Evolutionary conservation across 2,797 vertebrate species (phyloP), one percentile per base, ranked within the genome.

Genomic region (Todus mexicanus): DNA sequence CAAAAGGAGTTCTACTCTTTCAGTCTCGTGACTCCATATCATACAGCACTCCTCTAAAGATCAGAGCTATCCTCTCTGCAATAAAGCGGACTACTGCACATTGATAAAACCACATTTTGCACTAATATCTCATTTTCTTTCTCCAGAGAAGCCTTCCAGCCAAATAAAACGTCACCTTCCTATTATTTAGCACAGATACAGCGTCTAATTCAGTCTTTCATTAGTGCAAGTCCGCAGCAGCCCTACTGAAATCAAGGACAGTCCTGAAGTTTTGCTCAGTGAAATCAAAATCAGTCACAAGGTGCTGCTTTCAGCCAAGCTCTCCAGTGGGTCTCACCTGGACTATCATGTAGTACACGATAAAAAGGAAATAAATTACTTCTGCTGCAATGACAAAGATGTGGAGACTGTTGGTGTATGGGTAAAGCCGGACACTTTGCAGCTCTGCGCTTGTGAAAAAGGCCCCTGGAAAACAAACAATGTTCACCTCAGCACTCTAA

Each of bases 381-480:
- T 99, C 99, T 57, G 98, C 99, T 27, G 98, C 98, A 95, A 99
- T 97, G 69, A 99, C 98, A 56, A 99, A 99, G 92, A 99, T 96
- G 91, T 99, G 98, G 81, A 99, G 98, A 37, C 98, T 98, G 29
- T 98, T 97, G 1, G 98, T 98, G 25, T 98, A 98, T 38, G 98
- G 98, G 95, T 99, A 99, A 38, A 99, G 98, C 83, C 98, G 98
- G 64, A 99, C 94, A 57, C 96, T 99, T 94, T 99, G 98, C 53
- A 99, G 97, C 94, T 99, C 97, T 6, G 92, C 96, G 1, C 97
- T 97, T 29, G 98, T 98, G 94, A 99, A 98, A 96, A 99, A 99
- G 27, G 98, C 98, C 60, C 99, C 99, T 99, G 74, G 70, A 90
- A 95, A 83, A 43, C 50, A 54, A 54, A 80, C 5, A 23, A 4